Conservation (phyloP, 1,140 invertebrate genomes). For the Argopecten irradians region DNA sequence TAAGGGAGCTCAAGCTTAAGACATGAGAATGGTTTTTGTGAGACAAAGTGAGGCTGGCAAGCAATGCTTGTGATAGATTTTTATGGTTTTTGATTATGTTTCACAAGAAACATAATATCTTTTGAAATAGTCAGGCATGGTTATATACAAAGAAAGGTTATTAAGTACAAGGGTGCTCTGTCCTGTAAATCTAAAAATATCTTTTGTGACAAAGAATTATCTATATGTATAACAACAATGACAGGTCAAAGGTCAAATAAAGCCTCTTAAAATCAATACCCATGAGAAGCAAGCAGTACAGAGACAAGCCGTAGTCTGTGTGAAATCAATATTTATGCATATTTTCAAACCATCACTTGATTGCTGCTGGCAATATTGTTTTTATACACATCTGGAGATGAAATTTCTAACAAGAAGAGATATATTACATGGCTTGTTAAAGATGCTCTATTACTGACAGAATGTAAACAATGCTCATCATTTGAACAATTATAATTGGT, state of each 20-base stretch:
- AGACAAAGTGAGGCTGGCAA: too few species aligned
- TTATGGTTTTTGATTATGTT: too few species aligned
- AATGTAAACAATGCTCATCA: too few species aligned
- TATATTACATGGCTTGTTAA: too few species aligned
- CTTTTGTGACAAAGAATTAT: background rate
- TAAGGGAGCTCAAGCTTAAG: too few species aligned
- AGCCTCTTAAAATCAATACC: background rate
- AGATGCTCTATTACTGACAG: too few species aligned
- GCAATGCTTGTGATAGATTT: too few species aligned
- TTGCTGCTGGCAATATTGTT: background rate
- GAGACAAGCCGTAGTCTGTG: background rate
- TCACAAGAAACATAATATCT: too few species aligned
- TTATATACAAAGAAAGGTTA: background rate
- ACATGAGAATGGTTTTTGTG: too few species aligned
- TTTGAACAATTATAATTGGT: too few species aligned
- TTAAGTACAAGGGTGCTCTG: background rate
- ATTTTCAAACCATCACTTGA: background rate
- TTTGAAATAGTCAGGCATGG: background rate
- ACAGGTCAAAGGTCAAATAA: background rate
- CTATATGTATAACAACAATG: background rate
- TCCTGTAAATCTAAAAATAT: background rate
- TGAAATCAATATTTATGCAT: background rate
- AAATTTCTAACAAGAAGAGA: background rate
- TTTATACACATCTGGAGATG: background rate
- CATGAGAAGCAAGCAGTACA: background rate